These are phyloP conservation scores for Vollenhovia emeryi DNA, from an alignment of 1,140 invertebrate species.

Conservation along the genomic window DNA sequence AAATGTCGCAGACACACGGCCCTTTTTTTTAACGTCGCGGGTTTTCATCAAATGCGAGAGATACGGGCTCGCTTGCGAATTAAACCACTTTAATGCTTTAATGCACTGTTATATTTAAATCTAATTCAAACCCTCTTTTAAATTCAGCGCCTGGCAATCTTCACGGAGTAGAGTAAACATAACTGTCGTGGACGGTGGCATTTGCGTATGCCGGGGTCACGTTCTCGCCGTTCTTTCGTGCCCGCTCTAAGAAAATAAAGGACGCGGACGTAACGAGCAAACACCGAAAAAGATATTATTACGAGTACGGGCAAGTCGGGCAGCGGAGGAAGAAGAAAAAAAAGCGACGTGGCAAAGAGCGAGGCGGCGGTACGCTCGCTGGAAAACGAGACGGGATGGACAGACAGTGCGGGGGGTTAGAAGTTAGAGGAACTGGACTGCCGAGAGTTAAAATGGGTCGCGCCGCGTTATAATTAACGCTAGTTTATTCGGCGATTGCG, in stretches of 20 bases:
- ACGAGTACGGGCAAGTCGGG: conserved; percentile 44
- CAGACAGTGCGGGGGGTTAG: conserved; percentile 54
- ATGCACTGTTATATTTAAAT: conserved; percentile 34
- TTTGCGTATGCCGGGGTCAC: conserved; percentile 49
- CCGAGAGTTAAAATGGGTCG: conserved; percentile 26
- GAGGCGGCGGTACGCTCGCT: neutral
- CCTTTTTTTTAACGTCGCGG: neutral
- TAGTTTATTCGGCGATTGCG: conserved; percentile 50
- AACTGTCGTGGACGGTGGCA: conserved; percentile 28
- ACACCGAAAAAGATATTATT: conserved; percentile 63
- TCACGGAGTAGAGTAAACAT: conserved; percentile 11
- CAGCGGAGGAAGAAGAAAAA: conserved; percentile 20
- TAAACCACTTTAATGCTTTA: conserved; percentile 39
- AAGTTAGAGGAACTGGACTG: conserved; percentile 1
- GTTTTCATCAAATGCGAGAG: conserved; percentile 7
- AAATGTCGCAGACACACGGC: neutral
- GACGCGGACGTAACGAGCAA: conserved; percentile 61
- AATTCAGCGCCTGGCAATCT: conserved; percentile 28
- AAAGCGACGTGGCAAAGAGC: neutral
- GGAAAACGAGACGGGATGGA: conserved; percentile 42
- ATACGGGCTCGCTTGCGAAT: neutral
- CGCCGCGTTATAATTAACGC: conserved; percentile 64
- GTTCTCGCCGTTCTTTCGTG: conserved; percentile 31
- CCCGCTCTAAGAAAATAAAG: conserved; percentile 40
- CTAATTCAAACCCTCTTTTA: conserved; percentile 32